These are phyloP conservation scores for Phoeniculus purpureus DNA, from an alignment of 2,797 vertebrate genomes.

Conservation along the genomic window DNA sequence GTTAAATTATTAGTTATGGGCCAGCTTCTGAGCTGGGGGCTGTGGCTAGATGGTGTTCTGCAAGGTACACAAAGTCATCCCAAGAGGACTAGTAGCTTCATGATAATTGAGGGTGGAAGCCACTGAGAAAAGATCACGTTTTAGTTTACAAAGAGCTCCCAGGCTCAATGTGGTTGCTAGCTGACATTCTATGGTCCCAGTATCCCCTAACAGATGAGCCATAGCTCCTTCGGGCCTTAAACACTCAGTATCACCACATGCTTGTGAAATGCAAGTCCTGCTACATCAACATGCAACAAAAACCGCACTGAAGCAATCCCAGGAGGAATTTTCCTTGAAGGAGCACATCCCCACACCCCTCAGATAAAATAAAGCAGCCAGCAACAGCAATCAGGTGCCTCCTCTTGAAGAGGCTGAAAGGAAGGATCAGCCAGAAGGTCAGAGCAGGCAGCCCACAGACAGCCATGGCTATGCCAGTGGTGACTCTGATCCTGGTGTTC, in stretches of 20 bases:
- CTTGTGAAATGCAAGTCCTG: neutral
- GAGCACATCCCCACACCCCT: neutral
- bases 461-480: neutral
- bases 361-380: neutral
- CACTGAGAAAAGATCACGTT: neutral
- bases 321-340: neutral
- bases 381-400: neutral
- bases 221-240: neutral
- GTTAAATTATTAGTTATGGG: neutral
- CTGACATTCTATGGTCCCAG: neutral
- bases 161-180: neutral
- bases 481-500: neutral
- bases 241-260: neutral
- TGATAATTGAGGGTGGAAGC: neutral
- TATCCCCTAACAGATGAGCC: neutral
- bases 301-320: neutral
- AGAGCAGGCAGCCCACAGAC: neutral
- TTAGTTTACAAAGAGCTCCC: neutral
- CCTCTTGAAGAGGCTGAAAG: neutral
- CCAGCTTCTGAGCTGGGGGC: neutral
- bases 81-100: too few relatives aligned
- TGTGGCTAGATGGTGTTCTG: fast-evolving
- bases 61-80: neutral
- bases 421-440: neutral
- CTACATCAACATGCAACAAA: neutral